These are phyloP conservation scores for Dromococcyx pavoninus DNA, from an alignment of 2,797 vertebrate genomes.

Conservation along the genomic window DNA sequence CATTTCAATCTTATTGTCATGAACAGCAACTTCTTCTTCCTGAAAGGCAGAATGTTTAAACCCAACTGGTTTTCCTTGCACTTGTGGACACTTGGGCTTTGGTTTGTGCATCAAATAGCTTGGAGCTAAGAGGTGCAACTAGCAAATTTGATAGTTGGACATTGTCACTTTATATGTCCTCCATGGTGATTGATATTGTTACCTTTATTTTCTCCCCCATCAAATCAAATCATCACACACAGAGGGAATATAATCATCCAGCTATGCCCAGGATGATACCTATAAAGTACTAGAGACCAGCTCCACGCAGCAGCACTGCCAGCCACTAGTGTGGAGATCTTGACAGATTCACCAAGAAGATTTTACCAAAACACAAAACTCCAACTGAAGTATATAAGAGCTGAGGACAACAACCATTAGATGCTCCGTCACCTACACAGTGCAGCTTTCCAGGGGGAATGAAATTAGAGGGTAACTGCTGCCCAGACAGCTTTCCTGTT, in stretches of 20 bases:
- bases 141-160: background rate
- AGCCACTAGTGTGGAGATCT: background rate
- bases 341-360: background rate
- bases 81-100: background rate
- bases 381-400: background rate
- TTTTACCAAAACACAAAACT: background rate
- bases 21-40: background rate
- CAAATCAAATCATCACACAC: background rate
- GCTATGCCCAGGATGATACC: background rate
- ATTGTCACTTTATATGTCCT: background rate
- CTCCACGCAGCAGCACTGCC: background rate
- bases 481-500: background rate
- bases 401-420: background rate
- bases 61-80: background rate
- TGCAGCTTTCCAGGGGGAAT: background rate
- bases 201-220: background rate
- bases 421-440: background rate
- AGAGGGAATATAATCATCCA: background rate
- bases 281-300: background rate
- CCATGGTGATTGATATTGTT: accelerated
- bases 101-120: background rate
- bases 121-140: background rate
- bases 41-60: background rate
- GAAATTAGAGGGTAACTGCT: background rate
- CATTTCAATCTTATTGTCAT: background rate